Base-by-base conservation (phyloP, 2,888 invertebrate genomes). In the Malacosoma neustria region DNA sequence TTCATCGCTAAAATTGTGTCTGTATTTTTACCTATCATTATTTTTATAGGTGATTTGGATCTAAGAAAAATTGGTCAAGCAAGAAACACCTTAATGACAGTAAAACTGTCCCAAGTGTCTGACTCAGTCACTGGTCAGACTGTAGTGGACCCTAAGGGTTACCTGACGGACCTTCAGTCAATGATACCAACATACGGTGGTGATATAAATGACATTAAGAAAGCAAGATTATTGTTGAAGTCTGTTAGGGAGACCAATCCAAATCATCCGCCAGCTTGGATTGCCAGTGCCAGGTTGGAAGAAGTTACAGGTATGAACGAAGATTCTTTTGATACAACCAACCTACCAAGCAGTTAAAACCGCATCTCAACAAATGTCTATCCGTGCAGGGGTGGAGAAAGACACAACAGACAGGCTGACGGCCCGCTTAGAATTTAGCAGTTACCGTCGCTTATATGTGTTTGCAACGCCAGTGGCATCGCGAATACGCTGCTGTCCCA, bases 101-200 rank as follows among this genome's bases (percentile, higher is more conserved):
- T 99, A 0, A 98, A 99, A 77, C 79, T 99, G 15, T 98, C 95
- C 1, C 98, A 98, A 87, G 94, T 95, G 1, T 98, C 99, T 0
- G 99, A 99, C 77, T 99, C 99, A 0, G 99, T 99, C 0, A 95
- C 96, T 2, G 99, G 99, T 0, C 99, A 99, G 82, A 99, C 99
- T 0, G 99, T 99, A 0, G 98, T 99, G 0, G 99, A 99, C 82
- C 99, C 99, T 0, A 99, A 99, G 74, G 99, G 99, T 1, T 99
- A 99, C 69, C 89, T 99, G n/a, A 99, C 99, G 0, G 99, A 99
- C 74, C 85, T 99, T 34, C 98, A 99, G 67, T 98, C 98, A 13
- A 99, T 99, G 98, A 96, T 99, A 57, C 99, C 99, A 0, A 96
- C 97, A 0, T 97, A 98, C 62, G 99, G 99, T 0, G 98, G 98